Conservation (phyloP, 2,888 invertebrate genomes). For the Axea sp. region DNA sequence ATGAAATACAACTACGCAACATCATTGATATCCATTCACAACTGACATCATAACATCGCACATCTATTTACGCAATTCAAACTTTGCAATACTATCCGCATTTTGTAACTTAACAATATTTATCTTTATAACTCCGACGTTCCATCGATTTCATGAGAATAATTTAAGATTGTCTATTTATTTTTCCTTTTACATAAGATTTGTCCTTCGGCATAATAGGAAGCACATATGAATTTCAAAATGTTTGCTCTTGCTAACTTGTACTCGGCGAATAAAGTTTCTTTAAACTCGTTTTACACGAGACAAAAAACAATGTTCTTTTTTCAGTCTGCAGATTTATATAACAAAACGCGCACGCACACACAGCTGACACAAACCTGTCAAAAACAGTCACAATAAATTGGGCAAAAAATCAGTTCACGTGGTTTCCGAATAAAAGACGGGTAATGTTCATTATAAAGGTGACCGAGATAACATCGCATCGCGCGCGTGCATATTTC, state of each 20-base stretch:
- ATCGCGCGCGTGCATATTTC: constrained; percentile 33
- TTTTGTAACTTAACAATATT: not conserved
- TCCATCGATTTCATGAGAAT: constrained; percentile 19
- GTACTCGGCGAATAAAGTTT: too few species aligned
- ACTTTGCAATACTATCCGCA: not conserved
- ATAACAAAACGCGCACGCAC: too few species aligned
- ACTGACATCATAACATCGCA: too few species aligned
- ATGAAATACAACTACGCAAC: too few species aligned
- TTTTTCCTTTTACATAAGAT: constrained; percentile 44
- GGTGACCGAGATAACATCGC: constrained; percentile 25
- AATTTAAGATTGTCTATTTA: constrained; percentile 15
- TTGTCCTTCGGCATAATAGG: constrained; percentile 32
- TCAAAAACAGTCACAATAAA: constrained; percentile 3
- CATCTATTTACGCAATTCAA: constrained; percentile 1
- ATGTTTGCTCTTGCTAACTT: constrained; percentile 9
- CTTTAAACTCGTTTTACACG: too few species aligned
- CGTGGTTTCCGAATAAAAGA: constrained; percentile 3
- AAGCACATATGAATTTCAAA: constrained; percentile 48
- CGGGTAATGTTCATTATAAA: constrained; percentile 9
- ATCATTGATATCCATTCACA: too few species aligned
- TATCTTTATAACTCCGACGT: constrained; percentile 14
- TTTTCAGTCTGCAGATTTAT: too few species aligned
- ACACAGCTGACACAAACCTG: too few species aligned
- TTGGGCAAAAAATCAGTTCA: not conserved
- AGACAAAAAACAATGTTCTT: too few species aligned